Evolutionary conservation across 1,140 invertebrate species (phyloP).

Genomic region (Drosophila ercepeae): DNA sequence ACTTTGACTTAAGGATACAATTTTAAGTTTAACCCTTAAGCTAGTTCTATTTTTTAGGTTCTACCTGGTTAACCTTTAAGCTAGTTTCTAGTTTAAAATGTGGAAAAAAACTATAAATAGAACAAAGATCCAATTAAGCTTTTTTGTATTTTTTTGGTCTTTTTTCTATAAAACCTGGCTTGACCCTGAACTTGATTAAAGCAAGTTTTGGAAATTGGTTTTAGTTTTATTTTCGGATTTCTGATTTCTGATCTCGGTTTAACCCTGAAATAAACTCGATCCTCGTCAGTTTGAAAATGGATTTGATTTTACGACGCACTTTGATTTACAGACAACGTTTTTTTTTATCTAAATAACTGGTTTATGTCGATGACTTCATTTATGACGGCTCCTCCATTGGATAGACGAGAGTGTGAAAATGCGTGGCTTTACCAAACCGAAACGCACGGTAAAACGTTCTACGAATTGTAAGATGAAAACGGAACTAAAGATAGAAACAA

Average conservation of each 20-base stretch:
- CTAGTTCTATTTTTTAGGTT: too few species aligned
- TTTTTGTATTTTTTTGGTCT: too few species aligned
- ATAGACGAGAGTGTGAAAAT: conserved; percentile 16
- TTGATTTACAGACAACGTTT: not conserved
- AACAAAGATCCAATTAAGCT: too few species aligned
- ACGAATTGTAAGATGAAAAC: not conserved
- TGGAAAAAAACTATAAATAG: too few species aligned
- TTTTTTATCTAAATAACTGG: conserved; percentile 38
- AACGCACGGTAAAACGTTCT: conserved; percentile 24
- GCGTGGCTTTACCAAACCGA: conserved; percentile 31
- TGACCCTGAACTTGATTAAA: not conserved
- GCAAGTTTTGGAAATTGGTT: not conserved
- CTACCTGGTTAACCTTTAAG: too few species aligned
- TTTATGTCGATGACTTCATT: conserved; percentile 45
- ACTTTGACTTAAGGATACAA: too few species aligned
- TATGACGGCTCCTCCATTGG: conserved; percentile 9
- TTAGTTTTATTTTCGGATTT: not conserved
- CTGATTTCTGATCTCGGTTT: not conserved
- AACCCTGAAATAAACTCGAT: not conserved
- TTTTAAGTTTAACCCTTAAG: too few species aligned
- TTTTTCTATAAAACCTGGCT: too few species aligned
- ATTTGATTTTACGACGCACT: conserved; percentile 19
- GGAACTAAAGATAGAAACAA: not conserved
- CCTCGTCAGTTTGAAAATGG: conserved; percentile 5
- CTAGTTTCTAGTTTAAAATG: too few species aligned